Base-by-base conservation (phyloP, 2,888 invertebrate species). In the Lepidonotus clava region DNA sequence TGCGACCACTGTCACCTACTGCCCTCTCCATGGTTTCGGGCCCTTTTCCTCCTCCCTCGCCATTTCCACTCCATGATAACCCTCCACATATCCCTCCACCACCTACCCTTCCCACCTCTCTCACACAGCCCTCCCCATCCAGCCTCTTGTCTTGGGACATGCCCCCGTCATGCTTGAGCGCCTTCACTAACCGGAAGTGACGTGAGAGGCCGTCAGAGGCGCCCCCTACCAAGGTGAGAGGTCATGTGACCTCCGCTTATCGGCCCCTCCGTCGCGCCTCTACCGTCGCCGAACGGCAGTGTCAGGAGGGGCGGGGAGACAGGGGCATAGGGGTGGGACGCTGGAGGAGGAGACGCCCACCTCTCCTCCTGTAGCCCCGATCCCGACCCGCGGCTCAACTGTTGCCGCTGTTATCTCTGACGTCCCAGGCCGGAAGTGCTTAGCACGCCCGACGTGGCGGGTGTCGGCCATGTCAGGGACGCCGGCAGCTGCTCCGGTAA, bases 341-440 rank as follows among this genome's bases (percentile, higher is more conserved):
- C n/a, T n/a, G n/a, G n/a, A n/a, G n/a, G n/a, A n/a, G n/a, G n/a
- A n/a, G n/a, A n/a, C n/a, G n/a, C n/a, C n/a, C n/a, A n/a, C n/a
- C 14, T 14, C 24, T 8, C 46, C 8, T 67, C 34, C 67, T 34
- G 32, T 67, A 28, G 28, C 34, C 34, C 8, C 2, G n/a, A n/a
- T n/a, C n/a, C n/a, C n/a, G n/a, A n/a, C n/a, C 8, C 8, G 34
- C 24, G 32, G 67, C n/a, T 56, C 24, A n/a, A n/a, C 56, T n/a
- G 56, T 56, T n/a, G 24, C 56, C 67, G n/a, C 34, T 5, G 67
- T 67, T 67, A 67, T 67, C 67, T 67, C 6, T 32, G 67, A 67
- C 67, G 28, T 34, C 8, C 32, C 67, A 67, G 56, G 34, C 67
- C 24, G 67, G 67, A 67, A 67, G 67, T 67, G 11, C 56, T 67